Evolutionary conservation across 2,888 invertebrate genomes (phyloP), one percentile per base, ranked within the genome.

Genomic region (Trachelus troglodyta): DNA sequence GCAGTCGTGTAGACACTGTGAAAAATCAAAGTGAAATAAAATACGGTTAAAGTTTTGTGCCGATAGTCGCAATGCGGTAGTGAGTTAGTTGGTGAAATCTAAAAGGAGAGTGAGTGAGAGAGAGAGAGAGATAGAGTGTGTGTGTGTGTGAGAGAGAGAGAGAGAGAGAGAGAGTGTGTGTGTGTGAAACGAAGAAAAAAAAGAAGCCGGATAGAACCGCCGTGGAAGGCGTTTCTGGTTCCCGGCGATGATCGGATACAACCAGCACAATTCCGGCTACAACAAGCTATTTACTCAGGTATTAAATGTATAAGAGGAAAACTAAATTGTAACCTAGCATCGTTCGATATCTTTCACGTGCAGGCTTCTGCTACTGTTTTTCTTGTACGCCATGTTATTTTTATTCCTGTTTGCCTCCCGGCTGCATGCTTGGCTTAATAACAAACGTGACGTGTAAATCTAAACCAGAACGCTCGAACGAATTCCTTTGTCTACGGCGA

Each of bases 241-340:
- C 82, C 85, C 85, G 91, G 91, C 91, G 87, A 95, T 95, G 94
- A 95, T 96, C 93, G 95, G 95, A 88, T 96, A 95, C 93, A 95
- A 94, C 93, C 95, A 94, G 93, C 94, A 94, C 92, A 94, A 94
- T 92, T 94, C 95, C 91, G 96, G 96, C 91, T 96, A 96, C 94
- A 96, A 96, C 94, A 96, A 96, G 94, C 94, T 96, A 91, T 96
- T 96, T 90, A 95, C 96, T 81, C 96, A 96, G 96, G 96, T 96
- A 92, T 89, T 83, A 35, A 56, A 23, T 56, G 40, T 23, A 56
- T 23, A 23, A 23, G 23, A 56, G 9, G 15, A 23, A 23, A 15
- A 56, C 15, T 56, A 1, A 56, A 23, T 56, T 6, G 23, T 9
- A 23, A 23, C 23, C 23, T 23, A 23, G 23, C 15, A 15, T 1